A percentile compares a stretch with the other conserved stretches of the same genome.
Conservation (phyloP, 2,797 vertebrate species). For the Pseudomugil tenellus region DNA sequence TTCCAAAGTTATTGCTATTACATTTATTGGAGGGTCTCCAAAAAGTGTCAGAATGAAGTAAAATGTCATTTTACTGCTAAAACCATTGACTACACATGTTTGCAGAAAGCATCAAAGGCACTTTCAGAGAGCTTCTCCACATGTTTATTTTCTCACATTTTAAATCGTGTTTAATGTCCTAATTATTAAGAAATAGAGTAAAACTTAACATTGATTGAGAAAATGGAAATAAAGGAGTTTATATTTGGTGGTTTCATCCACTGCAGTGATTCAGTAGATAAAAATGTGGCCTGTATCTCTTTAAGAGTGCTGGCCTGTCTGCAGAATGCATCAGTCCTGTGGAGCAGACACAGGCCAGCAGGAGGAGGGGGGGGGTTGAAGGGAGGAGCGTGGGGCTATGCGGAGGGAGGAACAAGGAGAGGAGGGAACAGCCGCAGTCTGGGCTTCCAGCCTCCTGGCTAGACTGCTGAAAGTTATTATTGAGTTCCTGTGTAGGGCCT, state of each 20-base stretch:
- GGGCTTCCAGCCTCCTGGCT: conserved; percentile 95
- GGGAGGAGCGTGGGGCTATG: conserved; percentile 76
- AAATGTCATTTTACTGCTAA: conserved; percentile 61
- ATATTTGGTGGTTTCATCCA: conserved; percentile 75
- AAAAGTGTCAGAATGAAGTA: conserved; percentile 71
- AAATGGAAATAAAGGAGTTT: conserved; percentile 70
- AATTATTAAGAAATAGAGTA: conserved; percentile 51
- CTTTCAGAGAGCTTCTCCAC: conserved; percentile 70
- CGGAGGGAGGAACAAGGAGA: conserved; percentile 78
- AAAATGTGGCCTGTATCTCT: conserved; percentile 86
- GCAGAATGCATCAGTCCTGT: conserved; percentile 90
- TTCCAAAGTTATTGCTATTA: conserved; percentile 49
- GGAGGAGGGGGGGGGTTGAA: conserved; percentile 61
- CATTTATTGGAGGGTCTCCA: conserved; percentile 61
- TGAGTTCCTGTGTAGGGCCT: conserved; percentile 91
- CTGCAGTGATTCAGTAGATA: conserved; percentile 84
- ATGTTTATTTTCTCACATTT: conserved; percentile 64
- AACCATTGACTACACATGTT: conserved; percentile 71
- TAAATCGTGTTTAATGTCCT: conserved; percentile 59
- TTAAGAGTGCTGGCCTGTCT: conserved; percentile 88
- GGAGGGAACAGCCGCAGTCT: conserved; percentile 93
- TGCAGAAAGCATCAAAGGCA: conserved; percentile 73
- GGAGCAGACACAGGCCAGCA: conserved; percentile 86
- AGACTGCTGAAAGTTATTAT: conserved; percentile 98
- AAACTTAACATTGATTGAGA: conserved; percentile 60